These are phyloP conservation scores for Apotomis capreana DNA, from an alignment of 2,888 invertebrate species.

Conservation along the genomic window DNA sequence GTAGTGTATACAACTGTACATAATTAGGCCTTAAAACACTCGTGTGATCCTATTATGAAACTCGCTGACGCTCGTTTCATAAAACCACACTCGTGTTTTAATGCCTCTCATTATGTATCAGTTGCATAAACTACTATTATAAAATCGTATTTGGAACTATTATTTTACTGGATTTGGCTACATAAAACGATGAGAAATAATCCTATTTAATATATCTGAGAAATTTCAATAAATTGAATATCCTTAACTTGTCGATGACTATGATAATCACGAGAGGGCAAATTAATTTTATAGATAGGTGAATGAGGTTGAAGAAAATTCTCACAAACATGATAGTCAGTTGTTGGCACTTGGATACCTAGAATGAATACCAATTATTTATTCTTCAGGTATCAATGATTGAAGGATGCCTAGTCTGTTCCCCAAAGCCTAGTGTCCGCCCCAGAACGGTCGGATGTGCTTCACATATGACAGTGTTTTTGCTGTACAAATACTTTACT, in stretches of 20 bases:
- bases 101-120: too few relatives aligned
- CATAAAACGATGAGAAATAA: background rate
- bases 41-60: too few relatives aligned
- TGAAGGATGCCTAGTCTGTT: background rate
- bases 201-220: background rate
- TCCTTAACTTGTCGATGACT: too few relatives aligned
- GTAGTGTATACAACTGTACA: too few relatives aligned
- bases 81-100: too few relatives aligned
- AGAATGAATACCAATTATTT: background rate
- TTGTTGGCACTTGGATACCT: background rate
- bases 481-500: background rate
- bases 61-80: too few relatives aligned
- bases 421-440: background rate
- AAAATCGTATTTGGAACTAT: background rate
- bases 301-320: slow-evolving; percentile 8
- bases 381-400: too few relatives aligned
- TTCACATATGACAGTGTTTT: slow-evolving; percentile 4
- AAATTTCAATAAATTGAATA: too few relatives aligned
- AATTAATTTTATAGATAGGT: slow-evolving; percentile 13
- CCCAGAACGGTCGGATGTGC: slow-evolving; percentile 4
- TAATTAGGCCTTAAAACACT: too few relatives aligned
- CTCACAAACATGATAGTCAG: background rate
- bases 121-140: too few relatives aligned
- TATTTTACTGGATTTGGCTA: slow-evolving; percentile 2
- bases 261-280: slow-evolving; percentile 9